phyloP scores from a whole-genome alignment of 2,113 vertebrate genomes.

The Phylloscopus trochiloides region DNA sequence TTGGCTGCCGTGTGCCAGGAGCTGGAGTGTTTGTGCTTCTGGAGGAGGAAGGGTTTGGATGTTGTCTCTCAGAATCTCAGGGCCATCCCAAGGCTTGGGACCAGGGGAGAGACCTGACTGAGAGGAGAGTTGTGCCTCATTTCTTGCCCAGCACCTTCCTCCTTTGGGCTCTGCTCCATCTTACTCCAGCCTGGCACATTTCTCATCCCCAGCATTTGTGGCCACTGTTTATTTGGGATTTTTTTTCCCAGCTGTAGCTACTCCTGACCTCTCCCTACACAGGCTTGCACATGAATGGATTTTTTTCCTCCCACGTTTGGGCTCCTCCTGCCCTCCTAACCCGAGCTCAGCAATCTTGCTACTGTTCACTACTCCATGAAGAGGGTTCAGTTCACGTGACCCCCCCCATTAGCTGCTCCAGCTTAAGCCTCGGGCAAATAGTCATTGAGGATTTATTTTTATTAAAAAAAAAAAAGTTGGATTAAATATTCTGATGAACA shows the following conservation, averaged over 20 bases:
- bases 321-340: neutral
- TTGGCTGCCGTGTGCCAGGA: neutral
- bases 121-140: neutral
- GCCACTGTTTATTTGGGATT: neutral
- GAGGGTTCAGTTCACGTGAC: neutral
- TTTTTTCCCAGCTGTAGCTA: neutral
- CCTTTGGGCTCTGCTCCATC: fast-evolving
- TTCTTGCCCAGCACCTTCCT: neutral
- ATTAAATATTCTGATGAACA: constrained; percentile 64
- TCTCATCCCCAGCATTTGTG: neutral
- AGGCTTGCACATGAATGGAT: fast-evolving
- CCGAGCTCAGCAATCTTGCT: neutral
- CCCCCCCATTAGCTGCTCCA: constrained; percentile 40
- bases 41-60: neutral
- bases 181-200: neutral
- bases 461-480: constrained; percentile 42
- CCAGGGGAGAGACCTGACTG: neutral
- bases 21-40: fast-evolving
- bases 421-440: constrained; percentile 60
- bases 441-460: constrained; percentile 68
- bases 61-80: neutral
- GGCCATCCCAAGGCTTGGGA: neutral
- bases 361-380: neutral
- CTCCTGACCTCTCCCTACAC: neutral
- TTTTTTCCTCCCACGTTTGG: neutral